A percentile compares a stretch with the other conserved stretches of the same genome.
These are phyloP conservation scores for Cossypha polioptera DNA, from an alignment of 2,797 vertebrate genomes.

Conservation along the genomic window DNA sequence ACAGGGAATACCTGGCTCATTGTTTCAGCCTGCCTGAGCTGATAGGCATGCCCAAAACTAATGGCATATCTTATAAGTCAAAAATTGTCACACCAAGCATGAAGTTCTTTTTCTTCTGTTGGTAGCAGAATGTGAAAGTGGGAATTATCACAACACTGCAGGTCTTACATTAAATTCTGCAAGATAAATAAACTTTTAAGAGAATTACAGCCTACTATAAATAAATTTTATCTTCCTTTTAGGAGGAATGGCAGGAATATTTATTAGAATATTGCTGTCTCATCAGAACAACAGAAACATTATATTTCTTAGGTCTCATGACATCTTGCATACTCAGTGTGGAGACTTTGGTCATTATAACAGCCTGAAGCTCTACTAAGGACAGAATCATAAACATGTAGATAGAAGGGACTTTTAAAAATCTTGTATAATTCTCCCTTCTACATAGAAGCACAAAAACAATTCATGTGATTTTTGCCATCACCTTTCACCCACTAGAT, in stretches of 20 bases:
- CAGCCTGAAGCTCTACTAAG: not conserved
- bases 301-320: not conserved
- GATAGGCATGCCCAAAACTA: not conserved
- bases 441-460: not conserved
- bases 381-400: not conserved
- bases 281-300: not conserved
- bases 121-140: not conserved
- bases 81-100: not conserved
- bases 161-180: not conserved
- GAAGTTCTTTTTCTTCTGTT: not conserved
- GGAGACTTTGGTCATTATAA: not conserved
- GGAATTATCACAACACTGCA: not conserved
- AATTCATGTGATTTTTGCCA: not conserved
- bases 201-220: not conserved
- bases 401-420: not conserved
- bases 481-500: not conserved
- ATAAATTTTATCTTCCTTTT: not conserved
- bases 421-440: not conserved
- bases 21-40: not conserved
- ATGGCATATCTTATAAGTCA: not conserved
- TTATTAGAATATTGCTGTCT: not conserved
- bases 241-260: not conserved
- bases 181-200: not conserved
- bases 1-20: not conserved
- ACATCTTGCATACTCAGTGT: not conserved